Base-by-base conservation (phyloP, 2,113 vertebrate species). In the Pteruthius melanotis region DNA sequence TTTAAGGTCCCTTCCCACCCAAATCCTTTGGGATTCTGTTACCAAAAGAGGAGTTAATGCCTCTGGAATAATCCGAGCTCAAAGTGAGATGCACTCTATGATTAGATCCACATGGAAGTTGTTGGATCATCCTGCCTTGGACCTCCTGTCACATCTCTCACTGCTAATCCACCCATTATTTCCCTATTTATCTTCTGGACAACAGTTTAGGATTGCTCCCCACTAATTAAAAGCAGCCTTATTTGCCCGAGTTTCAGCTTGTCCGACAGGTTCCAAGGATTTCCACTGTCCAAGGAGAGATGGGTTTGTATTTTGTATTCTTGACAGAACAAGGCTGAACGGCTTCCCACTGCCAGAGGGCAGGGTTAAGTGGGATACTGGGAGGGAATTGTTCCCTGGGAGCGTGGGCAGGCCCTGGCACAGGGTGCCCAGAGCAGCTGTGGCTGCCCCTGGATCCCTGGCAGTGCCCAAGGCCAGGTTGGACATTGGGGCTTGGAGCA, bases 61-160 rank as follows among this genome's bases (percentile, higher is more conserved):
- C 33, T 23, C 50, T 65, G 75, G 24, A 63, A 50, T 77, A 66
- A 69, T 77, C 40, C 35, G 63, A 83, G 59, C 23, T 33, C 71
- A 8, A 26, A 74, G 68, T 2, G 5, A 91, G 78, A 59, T 74
- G 77, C 59, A 7, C 50, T 80, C 74, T 23, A 31, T 80, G 87
- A 96, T 85, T 61, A 88, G 71, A 94, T 65, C 71, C 95, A 91
- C 80, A 28, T 88, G 82, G 20, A 71, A 93, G 57, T 37, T 75
- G 65, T 75, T 26, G 52, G 72, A 92, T 75, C 72, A 75, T n/a
- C 72, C 83, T 87, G 52, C 74, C 69, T 83, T 1, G 1, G 64
- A 87, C 77, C 72, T 87, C 65, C 87, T 76, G 81, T 56, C 81
- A 79, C 87, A 93, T 76, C 91, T 78, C 85, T 89, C 65, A 52